Evolutionary conservation across 2,888 invertebrate species (phyloP).

Genomic region (Amphipyra berbera): DNA sequence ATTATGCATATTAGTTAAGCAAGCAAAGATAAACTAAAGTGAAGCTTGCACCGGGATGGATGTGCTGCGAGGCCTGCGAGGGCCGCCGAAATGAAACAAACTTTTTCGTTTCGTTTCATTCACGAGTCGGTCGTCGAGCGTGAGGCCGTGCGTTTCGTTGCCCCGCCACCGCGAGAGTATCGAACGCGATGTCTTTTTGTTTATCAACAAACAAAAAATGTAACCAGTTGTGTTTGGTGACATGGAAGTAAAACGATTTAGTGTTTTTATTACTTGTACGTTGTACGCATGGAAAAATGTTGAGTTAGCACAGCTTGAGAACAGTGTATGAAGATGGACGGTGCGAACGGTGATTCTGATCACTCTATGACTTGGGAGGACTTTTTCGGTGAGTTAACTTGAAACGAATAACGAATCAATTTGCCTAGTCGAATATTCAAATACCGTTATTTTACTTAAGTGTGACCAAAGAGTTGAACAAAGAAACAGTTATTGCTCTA

Average conservation of each 20-base stretch:
- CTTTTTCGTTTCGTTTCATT: conserved; percentile 70
- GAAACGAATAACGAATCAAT: conserved; percentile 3
- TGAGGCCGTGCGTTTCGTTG: conserved; percentile 65
- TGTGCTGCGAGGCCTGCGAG: conserved; percentile 2
- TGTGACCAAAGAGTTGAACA: conserved; percentile 12
- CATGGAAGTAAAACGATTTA: conserved; percentile 60
- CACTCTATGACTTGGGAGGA: conserved; percentile 93
- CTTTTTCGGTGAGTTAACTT: conserved; percentile 91
- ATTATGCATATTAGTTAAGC: conserved; percentile 36
- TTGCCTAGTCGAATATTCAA: conserved; percentile 5
- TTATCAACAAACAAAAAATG: conserved; percentile 80
- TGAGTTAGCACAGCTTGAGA: conserved; percentile 66
- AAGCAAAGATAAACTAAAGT: conserved; percentile 41
- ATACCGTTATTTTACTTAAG: conserved; percentile 4
- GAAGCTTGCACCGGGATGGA: conserved; percentile 25
- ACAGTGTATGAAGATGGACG: conserved; percentile 85
- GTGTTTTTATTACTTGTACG: conserved; percentile 61
- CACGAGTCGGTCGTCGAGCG: conserved; percentile 69
- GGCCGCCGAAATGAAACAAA: conserved; percentile 40
- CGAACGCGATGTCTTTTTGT: conserved; percentile 79
- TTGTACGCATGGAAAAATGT: conserved; percentile 61
- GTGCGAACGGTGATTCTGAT: conserved; percentile 91
- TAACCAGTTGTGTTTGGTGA: conserved; percentile 70
- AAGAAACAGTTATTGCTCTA: conserved; percentile 31
- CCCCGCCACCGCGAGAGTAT: conserved; percentile 58